Conservation (phyloP, 2,888 invertebrate species). For the Lamellibrachia satsuma region DNA sequence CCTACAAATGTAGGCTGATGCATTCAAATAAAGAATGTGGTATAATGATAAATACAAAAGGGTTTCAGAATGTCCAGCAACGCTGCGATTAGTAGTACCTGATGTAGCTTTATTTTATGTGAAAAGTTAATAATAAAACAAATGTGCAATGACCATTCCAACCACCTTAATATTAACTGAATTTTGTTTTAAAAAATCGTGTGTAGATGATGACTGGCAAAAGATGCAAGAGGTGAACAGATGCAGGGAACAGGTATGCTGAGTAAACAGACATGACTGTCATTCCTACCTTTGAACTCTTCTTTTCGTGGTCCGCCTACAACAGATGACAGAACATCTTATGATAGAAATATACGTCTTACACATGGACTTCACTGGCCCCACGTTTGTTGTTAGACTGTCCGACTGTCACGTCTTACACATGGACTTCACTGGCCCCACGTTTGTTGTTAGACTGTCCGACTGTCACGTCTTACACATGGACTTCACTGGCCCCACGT, state of each 20-base stretch:
- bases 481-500: no score
- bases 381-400: background rate
- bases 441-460: background rate
- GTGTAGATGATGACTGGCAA: background rate
- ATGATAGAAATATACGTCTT: background rate
- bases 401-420: background rate
- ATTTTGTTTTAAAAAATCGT: background rate
- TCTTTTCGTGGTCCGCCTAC: slow-evolving; percentile 6
- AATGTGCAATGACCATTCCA: background rate
- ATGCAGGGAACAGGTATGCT: background rate
- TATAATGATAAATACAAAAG: no score
- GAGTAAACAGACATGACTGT: background rate
- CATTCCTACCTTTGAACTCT: slow-evolving; percentile 7
- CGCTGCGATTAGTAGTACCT: background rate
- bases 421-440: no score
- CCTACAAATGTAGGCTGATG: no score
- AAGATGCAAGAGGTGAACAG: background rate
- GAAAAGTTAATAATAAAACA: background rate
- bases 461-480: no score
- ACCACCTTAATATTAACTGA: background rate
- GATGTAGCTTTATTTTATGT: background rate
- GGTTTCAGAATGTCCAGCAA: background rate
- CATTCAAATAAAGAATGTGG: no score
- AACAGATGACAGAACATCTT: background rate
- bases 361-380: background rate